Base-by-base conservation (phyloP, 1,140 invertebrate genomes). In the Lutraria rhynchaena region DNA sequence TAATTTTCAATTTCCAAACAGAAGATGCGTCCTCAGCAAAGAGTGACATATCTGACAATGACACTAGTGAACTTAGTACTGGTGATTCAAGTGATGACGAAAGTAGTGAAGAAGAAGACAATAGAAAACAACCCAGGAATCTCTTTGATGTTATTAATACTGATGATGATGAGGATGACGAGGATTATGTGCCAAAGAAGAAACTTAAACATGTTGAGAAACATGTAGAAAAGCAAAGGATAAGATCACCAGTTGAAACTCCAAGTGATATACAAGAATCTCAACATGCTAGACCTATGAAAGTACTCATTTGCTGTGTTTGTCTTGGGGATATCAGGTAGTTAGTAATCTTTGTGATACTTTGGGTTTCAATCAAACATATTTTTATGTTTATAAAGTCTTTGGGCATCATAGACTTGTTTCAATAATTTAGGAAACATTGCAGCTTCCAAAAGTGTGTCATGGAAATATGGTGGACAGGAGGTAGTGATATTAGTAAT, bases 291-390 rank as follows among this genome's bases (percentile, higher is more conserved):
- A n/a, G 63, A 81, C 67, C 85, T 84, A 85, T 92, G 53, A 92
- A 93, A 87, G 91, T 94, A 81, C 91, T 97, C 24, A 97, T 99
- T 82, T 99, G 98, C 91, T 97, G 96, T 89, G 97, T 97, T 2
- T 99, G 98, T 90, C 93, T 99, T 29, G 97, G 98, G 0, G 98
- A 98, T 76, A 87, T 90, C 24, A 93, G 91, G 91, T 92, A 82
- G 7, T 3, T 49, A 49, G 9, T 19, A 49, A 49, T 49, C 9
- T 11, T 19, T 19, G 19, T 49, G 44, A 11, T 49, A n/a, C n/a
- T n/a, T n/a, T n/a, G n/a, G n/a, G n/a, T n/a, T n/a, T n/a, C n/a
- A n/a, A n/a, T n/a, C n/a, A n/a, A n/a, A n/a, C n/a, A n/a, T n/a
- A n/a, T n/a, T n/a, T n/a, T n/a, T n/a, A n/a, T n/a, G n/a, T n/a